These are phyloP conservation scores for Neoitamus cyanurus DNA, from an alignment of 2,888 invertebrate species.

Conservation along the genomic window DNA sequence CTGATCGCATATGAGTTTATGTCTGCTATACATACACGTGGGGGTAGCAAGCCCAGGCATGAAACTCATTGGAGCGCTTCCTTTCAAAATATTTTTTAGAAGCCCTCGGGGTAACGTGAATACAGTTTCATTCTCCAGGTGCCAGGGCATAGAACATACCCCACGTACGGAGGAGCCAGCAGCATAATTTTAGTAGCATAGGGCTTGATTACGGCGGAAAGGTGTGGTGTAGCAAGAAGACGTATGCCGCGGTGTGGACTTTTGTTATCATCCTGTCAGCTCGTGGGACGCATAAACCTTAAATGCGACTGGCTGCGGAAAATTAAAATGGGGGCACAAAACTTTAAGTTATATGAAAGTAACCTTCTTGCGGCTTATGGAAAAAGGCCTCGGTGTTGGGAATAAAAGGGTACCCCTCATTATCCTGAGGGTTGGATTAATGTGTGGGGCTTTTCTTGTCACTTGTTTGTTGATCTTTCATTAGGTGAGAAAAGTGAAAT, in stretches of 20 bases:
- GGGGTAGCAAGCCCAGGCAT: not conserved
- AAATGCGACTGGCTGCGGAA: conserved; percentile 15
- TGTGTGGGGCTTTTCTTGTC: not conserved
- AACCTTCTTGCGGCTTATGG: not conserved
- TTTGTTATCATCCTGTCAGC: conserved; percentile 18
- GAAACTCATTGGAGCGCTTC: not conserved
- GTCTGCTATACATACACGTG: not conserved
- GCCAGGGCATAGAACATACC: not conserved
- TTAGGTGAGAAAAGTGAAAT: not conserved
- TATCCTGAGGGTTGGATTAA: not conserved
- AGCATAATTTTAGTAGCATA: not conserved
- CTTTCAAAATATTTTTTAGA: conserved; percentile 9
- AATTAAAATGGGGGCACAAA: conserved; percentile 32
- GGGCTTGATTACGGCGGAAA: not conserved
- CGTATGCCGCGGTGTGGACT: not conserved
- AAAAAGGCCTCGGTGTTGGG: not conserved
- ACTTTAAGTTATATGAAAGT: not conserved
- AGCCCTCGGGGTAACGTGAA: not conserved
- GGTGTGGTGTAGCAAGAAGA: not conserved
- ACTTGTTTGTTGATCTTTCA: not conserved
- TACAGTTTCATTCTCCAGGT: not conserved
- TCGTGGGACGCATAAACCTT: not conserved
- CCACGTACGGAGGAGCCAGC: not conserved
- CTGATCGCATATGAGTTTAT: not conserved
- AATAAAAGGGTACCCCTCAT: not conserved